Base-by-base conservation (phyloP, 2,888 invertebrate species). In the Drosophila demipolita region DNA sequence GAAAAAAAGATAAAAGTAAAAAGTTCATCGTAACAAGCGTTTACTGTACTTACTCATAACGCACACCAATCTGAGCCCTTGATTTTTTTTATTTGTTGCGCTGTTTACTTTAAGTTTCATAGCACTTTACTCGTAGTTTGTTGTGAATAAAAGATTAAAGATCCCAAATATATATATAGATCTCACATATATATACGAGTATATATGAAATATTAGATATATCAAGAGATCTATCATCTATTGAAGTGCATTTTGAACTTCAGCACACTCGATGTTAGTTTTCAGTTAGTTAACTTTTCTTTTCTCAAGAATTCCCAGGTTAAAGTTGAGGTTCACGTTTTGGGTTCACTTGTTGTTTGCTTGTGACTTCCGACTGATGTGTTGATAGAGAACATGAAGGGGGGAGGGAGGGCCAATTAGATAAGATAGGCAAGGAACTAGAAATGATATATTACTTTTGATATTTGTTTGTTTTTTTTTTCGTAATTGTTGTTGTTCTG, bases 401-500 rank as follows among this genome's bases (percentile, higher is more conserved):
- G 15, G 17, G n/a, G 12, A 7, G 11, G 0, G 4, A 33, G 29
- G 48, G 12, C 0, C 48, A 48, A 15, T 32, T 11, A 32, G 62
- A 67, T 75, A 45, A 59, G 59, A 60, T 73, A 59, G 8, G 2
- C n/a, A 35, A 50, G 5, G 23, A 60, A 29, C 29, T 29, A 29
- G 29, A 29, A 29, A 29, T 6, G 3, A 26, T 6, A 29, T 29
- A 29, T 1, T 6, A 29, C 29, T 29, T 29, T 29, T 29, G 29
- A 29, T 29, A 29, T 29, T 29, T 29, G n/a, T 33, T n/a, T 20
- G 23, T 53, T 60, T 23, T 15, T 20, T 17, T 50, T 73, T 32
- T 57, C 57, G 54, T 73, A 73, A 29, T 62, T 73, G 45, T 68
- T 74, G 45, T 67, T 79, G 67, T 82, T 72, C 67, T 77, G 38